phyloP scores from a whole-genome alignment of 2,113 vertebrate genomes.

The Dissostichus mawsoni region DNA sequence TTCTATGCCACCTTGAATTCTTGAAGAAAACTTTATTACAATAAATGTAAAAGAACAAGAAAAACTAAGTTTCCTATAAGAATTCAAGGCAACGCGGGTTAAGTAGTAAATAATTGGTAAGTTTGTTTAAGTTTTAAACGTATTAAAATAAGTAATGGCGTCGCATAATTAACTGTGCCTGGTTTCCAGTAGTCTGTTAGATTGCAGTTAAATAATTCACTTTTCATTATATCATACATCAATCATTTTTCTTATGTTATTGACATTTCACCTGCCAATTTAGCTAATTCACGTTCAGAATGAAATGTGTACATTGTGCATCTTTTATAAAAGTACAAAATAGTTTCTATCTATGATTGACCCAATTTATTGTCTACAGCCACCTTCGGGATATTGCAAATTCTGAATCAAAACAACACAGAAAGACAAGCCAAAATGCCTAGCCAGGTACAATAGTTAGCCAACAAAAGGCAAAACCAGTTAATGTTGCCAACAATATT shows the following conservation, averaged over 20 bases:
- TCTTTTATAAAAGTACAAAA: no score
- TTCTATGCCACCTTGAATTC: no score
- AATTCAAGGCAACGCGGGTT: no score
- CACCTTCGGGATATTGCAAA: not conserved
- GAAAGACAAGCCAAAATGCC: not conserved
- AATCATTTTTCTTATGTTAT: not conserved
- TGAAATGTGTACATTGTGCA: no score
- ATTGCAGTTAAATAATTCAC: not conserved
- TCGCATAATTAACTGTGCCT: not conserved
- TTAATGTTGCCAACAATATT: not conserved
- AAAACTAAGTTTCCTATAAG: no score
- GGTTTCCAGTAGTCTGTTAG: not conserved
- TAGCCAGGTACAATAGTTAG: not conserved
- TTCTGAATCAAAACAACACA: not conserved
- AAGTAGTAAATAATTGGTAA: no score
- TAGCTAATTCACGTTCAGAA: no score
- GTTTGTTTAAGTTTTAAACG: no score
- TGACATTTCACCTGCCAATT: not conserved
- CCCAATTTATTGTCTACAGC: not conserved
- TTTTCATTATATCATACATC: not conserved
- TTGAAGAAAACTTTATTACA: no score
- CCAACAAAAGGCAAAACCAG: not conserved
- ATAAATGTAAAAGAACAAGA: no score
- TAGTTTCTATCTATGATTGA: not conserved
- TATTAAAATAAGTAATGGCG: not conserved